A percentile compares a stretch with the other conserved stretches of the same genome.
phyloP scores from a whole-genome alignment of 2,113 vertebrate genomes.

The Syngnathoides biaculeatus region DNA sequence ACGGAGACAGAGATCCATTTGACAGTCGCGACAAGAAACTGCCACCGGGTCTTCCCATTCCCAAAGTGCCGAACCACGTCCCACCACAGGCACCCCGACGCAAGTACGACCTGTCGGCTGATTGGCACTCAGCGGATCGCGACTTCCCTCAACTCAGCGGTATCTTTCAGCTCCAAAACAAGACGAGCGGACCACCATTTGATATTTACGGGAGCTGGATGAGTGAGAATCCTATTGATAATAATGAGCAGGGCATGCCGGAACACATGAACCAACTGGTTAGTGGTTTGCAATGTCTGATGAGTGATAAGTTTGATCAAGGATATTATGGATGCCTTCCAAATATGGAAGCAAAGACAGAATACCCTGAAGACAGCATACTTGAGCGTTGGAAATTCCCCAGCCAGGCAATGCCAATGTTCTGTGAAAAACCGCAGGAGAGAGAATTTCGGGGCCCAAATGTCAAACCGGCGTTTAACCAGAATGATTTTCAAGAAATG shows the following conservation, averaged over 20 bases:
- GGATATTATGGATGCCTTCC: conserved; percentile 32
- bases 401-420: conserved; percentile 37
- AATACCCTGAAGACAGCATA: conserved; percentile 43
- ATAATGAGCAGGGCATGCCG: conserved; percentile 30
- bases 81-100: conserved; percentile 31
- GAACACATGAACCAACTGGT: conserved; percentile 58
- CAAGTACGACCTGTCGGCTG: conserved; percentile 28
- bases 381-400: conserved; percentile 51
- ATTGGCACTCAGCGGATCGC: conserved; percentile 32
- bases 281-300: conserved; percentile 49
- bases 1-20: conserved; percentile 40
- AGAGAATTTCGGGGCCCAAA: conserved; percentile 38
- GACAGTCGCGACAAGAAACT: conserved; percentile 27
- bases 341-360: conserved; percentile 42
- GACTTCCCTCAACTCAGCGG: conserved; percentile 35
- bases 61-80: conserved; percentile 25
- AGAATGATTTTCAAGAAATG: conserved; percentile 36
- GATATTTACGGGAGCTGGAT: conserved; percentile 30
- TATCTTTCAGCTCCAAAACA: conserved; percentile 32
- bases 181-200: conserved; percentile 38
- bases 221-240: conserved; percentile 21
- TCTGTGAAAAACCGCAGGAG: conserved; percentile 42
- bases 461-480: conserved; percentile 21
- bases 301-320: conserved; percentile 35
- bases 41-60: conserved; percentile 51